A percentile compares a stretch with the other conserved stretches of the same genome.
Conservation (phyloP, 2,113 vertebrate genomes). For the Barbus barbus region DNA sequence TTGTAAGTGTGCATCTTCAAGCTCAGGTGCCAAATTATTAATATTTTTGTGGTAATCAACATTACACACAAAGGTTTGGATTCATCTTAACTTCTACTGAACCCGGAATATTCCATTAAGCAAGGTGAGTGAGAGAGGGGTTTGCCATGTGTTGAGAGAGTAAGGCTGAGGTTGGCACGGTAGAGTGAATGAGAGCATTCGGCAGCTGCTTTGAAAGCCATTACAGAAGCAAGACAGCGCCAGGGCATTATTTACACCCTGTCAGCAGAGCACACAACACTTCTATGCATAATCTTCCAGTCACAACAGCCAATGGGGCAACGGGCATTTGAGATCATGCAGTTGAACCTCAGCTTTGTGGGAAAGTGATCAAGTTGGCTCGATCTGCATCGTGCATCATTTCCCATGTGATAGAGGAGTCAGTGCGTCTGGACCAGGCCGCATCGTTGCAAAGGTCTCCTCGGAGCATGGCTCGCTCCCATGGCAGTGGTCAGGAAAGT, state of each 20-base stretch:
- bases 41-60: not conserved
- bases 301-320: not conserved
- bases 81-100: not conserved
- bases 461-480: not conserved
- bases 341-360: not conserved
- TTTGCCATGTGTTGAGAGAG: not conserved
- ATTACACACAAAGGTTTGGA: not conserved
- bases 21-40: no score
- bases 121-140: not conserved
- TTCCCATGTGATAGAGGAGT: conserved; percentile 30
- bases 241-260: conserved; percentile 30
- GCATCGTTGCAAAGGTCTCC: not conserved
- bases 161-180: conserved; percentile 4
- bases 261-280: conserved; percentile 17
- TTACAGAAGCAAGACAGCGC: not conserved
- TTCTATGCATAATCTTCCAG: conserved; percentile 21
- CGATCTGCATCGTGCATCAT: conserved; percentile 8
- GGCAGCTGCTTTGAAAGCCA: conserved; percentile 34
- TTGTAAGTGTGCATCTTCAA: no score
- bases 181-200: conserved; percentile 20
- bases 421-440: conserved; percentile 23
- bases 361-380: conserved; percentile 32
- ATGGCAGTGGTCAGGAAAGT: conserved; percentile 9
- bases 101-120: not conserved
- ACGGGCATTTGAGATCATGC: conserved; percentile 10